Evolutionary conservation across 2,888 invertebrate species (phyloP), one percentile per base, ranked within the genome.

Genomic region (Rhynchonema sp.): DNA sequence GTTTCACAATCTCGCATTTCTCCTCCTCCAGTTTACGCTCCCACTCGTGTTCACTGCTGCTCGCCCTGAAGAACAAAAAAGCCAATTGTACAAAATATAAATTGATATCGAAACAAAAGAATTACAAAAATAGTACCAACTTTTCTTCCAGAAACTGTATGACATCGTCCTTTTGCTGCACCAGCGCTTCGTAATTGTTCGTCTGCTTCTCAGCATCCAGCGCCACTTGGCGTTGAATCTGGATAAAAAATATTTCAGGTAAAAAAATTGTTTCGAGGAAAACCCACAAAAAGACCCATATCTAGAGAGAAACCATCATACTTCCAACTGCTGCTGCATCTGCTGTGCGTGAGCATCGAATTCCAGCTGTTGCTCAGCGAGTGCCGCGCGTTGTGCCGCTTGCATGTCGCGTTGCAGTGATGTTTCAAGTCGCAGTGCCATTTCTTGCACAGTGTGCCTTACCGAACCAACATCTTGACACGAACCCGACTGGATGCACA

Each of bases 1-100:
- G 59, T 46, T 59, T 59, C 3, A 55, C 38, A 25, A 59, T 54
- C 46, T 59, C 59, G 9, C 38, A 25, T 38, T 59, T 59, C 9
- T 25, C 55, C 1, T 54, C 55, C 25, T 55, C 59, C 27, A 59
- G 22, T 23, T 26, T 6, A 13, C 38, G 25, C 1, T 17, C 55
- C 52, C 54, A 53, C 28, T 52, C 30, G 17, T 22, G 3, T 2
- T 58, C 38, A 22, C 23, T 49, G 49, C 49, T 49, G 49, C 38
- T 13, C n/a, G n/a, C n/a, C n/a, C n/a, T n/a, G n/a, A n/a, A n/a
- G n/a, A n/a, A n/a, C n/a, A 38, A 38, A 38, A 38, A 38, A 38
- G 38, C 38, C 20, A 38, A 38, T 38, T 13, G 20, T 38, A 13
- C 20, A 20, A 38, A 38, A 9, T 38, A 20, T 38, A 38, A 20